Percentiles rank a stretch among this genome's conserved stretches.
Evolutionary conservation across 2,797 vertebrate genomes (phyloP).

Genomic region (Hybognathus amarus): DNA sequence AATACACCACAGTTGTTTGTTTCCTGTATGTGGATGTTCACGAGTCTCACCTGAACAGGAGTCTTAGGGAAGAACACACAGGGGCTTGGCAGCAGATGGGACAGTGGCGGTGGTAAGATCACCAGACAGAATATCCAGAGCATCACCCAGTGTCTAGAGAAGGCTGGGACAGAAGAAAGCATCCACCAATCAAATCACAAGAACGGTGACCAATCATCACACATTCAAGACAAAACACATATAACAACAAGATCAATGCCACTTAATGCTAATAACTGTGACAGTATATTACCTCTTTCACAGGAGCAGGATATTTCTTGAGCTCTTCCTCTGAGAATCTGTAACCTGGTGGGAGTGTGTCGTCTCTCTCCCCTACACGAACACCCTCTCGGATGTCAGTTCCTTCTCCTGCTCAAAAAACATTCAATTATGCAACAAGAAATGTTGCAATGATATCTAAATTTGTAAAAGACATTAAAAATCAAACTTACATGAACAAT

Average conservation of each 20-base stretch:
- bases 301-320: conserved; percentile 65
- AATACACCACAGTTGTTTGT: not conserved
- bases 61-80: conserved; percentile 54
- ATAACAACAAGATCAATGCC: not conserved
- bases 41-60: conserved; percentile 58
- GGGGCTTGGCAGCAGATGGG: conserved; percentile 60
- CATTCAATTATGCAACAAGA: not conserved
- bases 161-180: conserved; percentile 60
- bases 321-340: conserved; percentile 69
- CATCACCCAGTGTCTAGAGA: conserved; percentile 63
- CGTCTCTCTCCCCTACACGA: conserved; percentile 73
- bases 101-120: conserved; percentile 62
- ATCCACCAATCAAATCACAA: not conserved
- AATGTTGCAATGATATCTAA: not conserved
- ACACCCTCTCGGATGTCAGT: conserved; percentile 66
- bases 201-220: not conserved
- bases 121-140: conserved; percentile 72
- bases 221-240: not conserved
- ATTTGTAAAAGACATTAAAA: not conserved
- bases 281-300: conserved; percentile 69
- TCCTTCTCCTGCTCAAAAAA: conserved; percentile 65
- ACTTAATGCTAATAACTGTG: not conserved
- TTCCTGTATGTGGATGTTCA: not conserved
- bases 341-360: conserved; percentile 70
- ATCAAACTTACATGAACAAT: conserved; percentile 69